Evolutionary conservation across 2,888 invertebrate species (phyloP), one percentile per base, ranked within the genome.

Genomic region (Drosophila cracens): DNA sequence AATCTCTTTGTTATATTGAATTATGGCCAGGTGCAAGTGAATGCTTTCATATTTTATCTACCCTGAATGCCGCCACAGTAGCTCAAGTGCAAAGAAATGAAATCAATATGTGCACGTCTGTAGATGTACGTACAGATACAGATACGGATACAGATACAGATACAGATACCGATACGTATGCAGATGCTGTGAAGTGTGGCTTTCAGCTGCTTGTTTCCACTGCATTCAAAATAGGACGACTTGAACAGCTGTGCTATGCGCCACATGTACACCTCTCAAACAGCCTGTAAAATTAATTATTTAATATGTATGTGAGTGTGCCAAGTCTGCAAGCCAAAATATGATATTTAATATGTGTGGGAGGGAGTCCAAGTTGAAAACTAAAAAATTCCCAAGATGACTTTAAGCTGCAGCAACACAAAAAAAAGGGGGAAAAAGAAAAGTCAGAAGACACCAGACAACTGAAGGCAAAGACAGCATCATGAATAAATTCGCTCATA

Each of bases 401-500:
- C 85, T 87, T 85, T 63, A 84, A 78, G 75, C 34, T 58, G 49
- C 60, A 58, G 70, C 48, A 65, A 16, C 64, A 25, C 46, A 25
- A 25, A 46, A 16, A 16, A 46, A 21, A 16, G 1, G 25, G 13
- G 16, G 25, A 57, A 56, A 59, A 53, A 29, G 29, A 59, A 66
- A 63, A 63, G 49, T 53, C 51, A 43, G 54, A 59, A 62, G 53
- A 49, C 70, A 40, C 49, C 43, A 40, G 48, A 25, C 51, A n/a
- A 43, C 53, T 36, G 38, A 29, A n/a, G 27, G 16, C 34, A 62
- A 68, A 68, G 71, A 74, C 73, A 74, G 65, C 46, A 51, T 58
- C 77, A 85, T 89, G 88, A 89, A 85, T 85, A 89, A 87, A 70
- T 89, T 81, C 74, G 87, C 60, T 18, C 5, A 58, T 36, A 46